Evolutionary conservation across 37 sponge, comb jelly and placozoan species (phyloP), one percentile per base, ranked within the genome.

Genomic region (Oscarella lobularis): DNA sequence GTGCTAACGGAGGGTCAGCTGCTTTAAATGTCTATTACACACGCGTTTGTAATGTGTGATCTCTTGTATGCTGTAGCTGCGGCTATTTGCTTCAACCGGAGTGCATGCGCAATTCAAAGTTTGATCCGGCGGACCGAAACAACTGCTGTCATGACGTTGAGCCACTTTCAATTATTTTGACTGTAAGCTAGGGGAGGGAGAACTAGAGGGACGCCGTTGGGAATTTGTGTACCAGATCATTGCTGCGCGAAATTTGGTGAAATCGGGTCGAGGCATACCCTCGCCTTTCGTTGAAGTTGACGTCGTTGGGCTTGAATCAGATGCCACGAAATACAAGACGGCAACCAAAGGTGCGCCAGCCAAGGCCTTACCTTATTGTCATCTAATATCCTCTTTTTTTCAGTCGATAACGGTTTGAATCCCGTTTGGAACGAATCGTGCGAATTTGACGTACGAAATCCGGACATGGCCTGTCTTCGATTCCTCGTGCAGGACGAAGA

Each of bases 1-100:
- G 83, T 65, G 79, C 84, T 73, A 94, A 91, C 77, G 94, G 94
- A 67, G 68, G 72, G 82, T 86, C 66, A 74, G 83, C 68, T 31
- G 27, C 54, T 66, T 66, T 29, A 70, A 20, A 9, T 70, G n/a
- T n/a, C 14, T 48, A 27, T 48, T 9, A 48, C 60, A 20, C 9
- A 48, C 60, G 9, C 60, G 9, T 9, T 48, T 48, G 60, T 48
- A 20, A 9, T 48, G 20, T 48, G 14, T 48, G 20, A 48, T 48
- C 60, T 48, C 60, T 48, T 9, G 60, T 48, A 48, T n/a, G n/a
- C n/a, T n/a, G 35, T 65, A 88, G 88, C 9, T 89, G 87, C 77
- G 99, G 99, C 2, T 98, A 89, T 80, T 90, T 98, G 6, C 77
- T 91, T 73, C 91, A 92, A 84, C 95, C 99, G 36, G 85, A 86